A percentile compares a stretch with the other conserved stretches of the same genome.
Evolutionary conservation across 2,888 invertebrate genomes (phyloP).

Genomic region (Temnothorax ravouxi): DNA sequence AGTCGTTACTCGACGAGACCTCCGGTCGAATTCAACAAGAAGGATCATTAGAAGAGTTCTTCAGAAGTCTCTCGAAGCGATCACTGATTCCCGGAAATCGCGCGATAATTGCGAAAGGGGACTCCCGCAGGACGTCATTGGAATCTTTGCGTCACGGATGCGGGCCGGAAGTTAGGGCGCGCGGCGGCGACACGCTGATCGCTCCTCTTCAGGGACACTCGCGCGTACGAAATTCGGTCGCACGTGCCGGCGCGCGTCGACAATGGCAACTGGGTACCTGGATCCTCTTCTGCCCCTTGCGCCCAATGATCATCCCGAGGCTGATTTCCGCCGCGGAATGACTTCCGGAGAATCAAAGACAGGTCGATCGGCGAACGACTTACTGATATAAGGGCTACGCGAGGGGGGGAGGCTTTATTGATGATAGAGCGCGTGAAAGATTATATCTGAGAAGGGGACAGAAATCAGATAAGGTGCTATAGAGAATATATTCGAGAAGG

Average conservation of each 20-base stretch:
- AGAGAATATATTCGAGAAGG: background rate
- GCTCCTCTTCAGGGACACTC: background rate
- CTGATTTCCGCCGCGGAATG: constrained; percentile 34
- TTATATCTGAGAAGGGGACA: background rate
- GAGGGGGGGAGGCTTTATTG: constrained; percentile 7
- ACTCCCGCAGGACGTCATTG: background rate
- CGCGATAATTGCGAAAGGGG: background rate
- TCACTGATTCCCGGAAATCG: background rate
- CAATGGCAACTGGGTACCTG: constrained; percentile 40
- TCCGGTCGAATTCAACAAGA: background rate
- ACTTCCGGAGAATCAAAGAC: constrained; percentile 31
- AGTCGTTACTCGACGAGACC: background rate
- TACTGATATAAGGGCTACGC: background rate
- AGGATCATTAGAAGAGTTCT: background rate
- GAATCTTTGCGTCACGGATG: background rate
- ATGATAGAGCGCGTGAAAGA: constrained; percentile 21
- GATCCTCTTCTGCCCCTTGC: constrained; percentile 15
- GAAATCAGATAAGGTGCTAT: background rate
- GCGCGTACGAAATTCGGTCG: constrained; percentile 13
- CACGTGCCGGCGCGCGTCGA: constrained; percentile 18
- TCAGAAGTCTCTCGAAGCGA: too few species aligned
- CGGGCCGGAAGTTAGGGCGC: background rate
- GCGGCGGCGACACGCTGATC: background rate
- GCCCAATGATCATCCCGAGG: background rate
- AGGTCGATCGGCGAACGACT: constrained; percentile 11